Conservation (phyloP, 2,113 vertebrate species). For the Pristiophorus japonicus region DNA sequence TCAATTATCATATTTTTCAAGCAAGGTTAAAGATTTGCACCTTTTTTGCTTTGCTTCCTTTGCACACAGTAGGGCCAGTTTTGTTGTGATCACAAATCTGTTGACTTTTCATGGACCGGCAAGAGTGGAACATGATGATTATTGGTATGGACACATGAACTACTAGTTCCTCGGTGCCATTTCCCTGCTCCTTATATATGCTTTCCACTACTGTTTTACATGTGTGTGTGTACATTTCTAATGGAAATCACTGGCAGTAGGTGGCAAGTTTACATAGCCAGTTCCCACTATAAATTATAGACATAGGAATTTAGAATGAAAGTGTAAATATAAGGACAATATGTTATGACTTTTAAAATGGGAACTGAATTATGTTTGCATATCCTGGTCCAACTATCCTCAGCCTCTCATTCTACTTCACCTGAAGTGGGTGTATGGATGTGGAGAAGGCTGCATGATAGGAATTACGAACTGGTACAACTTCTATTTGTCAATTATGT, state of each 20-base stretch:
- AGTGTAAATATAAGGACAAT: background rate
- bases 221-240: background rate
- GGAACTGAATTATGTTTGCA: background rate
- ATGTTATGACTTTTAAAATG: conserved; percentile 23
- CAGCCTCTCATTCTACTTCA: background rate
- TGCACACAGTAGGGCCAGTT: background rate
- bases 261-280: background rate
- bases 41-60: background rate
- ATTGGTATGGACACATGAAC: background rate
- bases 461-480: background rate
- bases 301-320: background rate
- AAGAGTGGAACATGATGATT: background rate
- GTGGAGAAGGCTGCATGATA: background rate
- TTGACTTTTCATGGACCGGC: background rate
- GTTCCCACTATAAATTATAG: background rate
- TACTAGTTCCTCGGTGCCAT: background rate
- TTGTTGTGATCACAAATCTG: background rate
- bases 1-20: background rate
- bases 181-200: background rate
- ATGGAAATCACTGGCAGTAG: background rate
- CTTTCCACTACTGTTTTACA: too few species aligned
- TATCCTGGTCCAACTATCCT: conserved; percentile 15
- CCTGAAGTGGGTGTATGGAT: background rate
- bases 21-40: too few species aligned
- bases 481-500: background rate